Conservation (phyloP, 2,113 vertebrate genomes). For the Hippocampus guttulatus region DNA sequence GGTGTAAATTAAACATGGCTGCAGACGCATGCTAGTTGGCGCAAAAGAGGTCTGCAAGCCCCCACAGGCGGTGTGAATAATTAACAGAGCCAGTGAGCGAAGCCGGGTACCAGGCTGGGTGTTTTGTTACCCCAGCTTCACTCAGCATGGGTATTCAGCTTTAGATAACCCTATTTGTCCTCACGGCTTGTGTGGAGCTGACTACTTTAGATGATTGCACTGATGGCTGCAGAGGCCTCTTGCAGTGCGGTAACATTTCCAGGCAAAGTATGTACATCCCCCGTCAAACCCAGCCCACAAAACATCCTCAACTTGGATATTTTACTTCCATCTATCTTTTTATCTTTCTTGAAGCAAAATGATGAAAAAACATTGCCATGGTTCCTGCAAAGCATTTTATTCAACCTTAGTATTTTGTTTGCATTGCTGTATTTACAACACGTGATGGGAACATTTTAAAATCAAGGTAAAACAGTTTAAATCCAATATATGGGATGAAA, state of each 20-base stretch:
- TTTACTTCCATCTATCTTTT: neutral
- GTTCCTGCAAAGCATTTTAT: conserved; percentile 70
- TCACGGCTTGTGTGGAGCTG: conserved; percentile 23
- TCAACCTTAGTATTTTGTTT: conserved; percentile 69
- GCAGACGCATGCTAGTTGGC: conserved; percentile 38
- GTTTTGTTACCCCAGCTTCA: conserved; percentile 61
- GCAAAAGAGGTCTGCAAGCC: conserved; percentile 35
- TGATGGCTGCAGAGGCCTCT: conserved; percentile 54
- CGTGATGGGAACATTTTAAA: neutral
- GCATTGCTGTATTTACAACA: conserved; percentile 70
- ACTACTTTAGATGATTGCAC: conserved; percentile 62
- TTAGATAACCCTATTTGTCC: conserved; percentile 57
- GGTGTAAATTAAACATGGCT: conserved; percentile 56
- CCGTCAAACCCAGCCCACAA: conserved; percentile 35
- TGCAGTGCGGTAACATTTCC: conserved; percentile 52
- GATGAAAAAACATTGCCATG: conserved; percentile 8
- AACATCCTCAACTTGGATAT: neutral
- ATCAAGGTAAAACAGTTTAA: neutral
- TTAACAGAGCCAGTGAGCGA: conserved; percentile 56
- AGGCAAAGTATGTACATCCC: conserved; percentile 53
- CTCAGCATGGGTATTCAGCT: conserved; percentile 50
- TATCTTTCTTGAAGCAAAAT: neutral
- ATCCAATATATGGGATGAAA: neutral
- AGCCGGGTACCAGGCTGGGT: conserved; percentile 51
- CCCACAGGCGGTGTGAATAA: conserved; percentile 61